Conservation (phyloP, 2,888 invertebrate genomes). For the Mythimna albipuncta region DNA sequence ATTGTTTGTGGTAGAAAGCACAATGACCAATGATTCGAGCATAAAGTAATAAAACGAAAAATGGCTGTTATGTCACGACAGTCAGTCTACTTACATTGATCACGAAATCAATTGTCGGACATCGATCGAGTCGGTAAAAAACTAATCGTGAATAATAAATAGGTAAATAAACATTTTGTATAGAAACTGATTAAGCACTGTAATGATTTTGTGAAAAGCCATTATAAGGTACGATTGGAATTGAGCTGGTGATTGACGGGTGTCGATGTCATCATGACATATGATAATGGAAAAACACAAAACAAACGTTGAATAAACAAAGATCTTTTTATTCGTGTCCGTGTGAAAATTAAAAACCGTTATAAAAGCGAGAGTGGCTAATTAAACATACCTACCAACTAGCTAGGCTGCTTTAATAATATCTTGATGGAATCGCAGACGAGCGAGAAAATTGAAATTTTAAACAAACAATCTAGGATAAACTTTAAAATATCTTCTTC, state of each 20-base stretch:
- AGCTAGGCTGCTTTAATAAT: conserved; percentile 4
- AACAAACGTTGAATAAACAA: conserved; percentile 21
- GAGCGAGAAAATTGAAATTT: conserved; percentile 33
- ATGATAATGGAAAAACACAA: conserved; percentile 3
- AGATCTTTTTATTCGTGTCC: conserved; percentile 15
- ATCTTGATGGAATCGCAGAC: conserved; percentile 18
- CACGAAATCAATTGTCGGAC: conserved; percentile 63
- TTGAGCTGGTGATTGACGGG: conserved; percentile 11
- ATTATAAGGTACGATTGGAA: conserved; percentile 29
- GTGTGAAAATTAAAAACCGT: conserved; percentile 42
- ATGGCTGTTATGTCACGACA: conserved; percentile 71
- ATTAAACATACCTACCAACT: conserved; percentile 27
- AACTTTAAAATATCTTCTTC: conserved; percentile 12
- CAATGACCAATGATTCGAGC: conserved; percentile 59
- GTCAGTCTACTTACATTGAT: conserved; percentile 53
- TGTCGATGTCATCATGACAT: conserved; percentile 11
- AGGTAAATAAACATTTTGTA: conserved; percentile 47
- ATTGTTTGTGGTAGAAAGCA: conserved; percentile 70
- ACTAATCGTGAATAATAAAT: conserved; percentile 45
- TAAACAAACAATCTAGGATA: conserved; percentile 4
- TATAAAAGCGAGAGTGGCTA: conserved; percentile 36
- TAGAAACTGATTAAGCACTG: conserved; percentile 36
- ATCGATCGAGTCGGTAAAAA: conserved; percentile 45
- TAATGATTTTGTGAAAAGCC: conserved; percentile 23
- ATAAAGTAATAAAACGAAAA: conserved; percentile 67